Percentiles rank a stretch among this genome's conserved stretches.
phyloP scores from a whole-genome alignment of 2,888 invertebrate species.

The Vanessa cardui region DNA sequence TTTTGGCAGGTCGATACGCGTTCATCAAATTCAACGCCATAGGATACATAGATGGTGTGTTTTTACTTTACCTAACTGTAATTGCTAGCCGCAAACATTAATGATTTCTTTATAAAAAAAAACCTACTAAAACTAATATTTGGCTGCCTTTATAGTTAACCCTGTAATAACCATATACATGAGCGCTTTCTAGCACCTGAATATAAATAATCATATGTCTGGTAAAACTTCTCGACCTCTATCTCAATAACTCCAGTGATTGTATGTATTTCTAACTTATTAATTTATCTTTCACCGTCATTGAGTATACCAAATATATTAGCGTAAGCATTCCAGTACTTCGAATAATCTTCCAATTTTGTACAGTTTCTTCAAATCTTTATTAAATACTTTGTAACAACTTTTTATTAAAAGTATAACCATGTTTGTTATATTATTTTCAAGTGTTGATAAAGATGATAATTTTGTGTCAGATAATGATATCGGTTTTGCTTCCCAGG shows the following conservation, averaged over 20 bases:
- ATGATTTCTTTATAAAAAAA: conserved; percentile 10
- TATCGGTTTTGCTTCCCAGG: conserved; percentile 51
- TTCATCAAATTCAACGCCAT: conserved; percentile 63
- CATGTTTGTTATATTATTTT: neutral
- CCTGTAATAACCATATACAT: neutral
- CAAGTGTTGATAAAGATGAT: neutral
- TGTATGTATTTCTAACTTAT: neutral
- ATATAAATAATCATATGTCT: neutral
- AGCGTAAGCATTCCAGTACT: neutral
- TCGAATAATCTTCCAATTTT: neutral
- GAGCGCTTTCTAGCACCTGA: conserved; percentile 13
- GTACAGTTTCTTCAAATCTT: neutral
- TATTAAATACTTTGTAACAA: no score
- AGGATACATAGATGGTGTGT: conserved; percentile 69
- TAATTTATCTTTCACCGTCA: neutral
- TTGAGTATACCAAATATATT: neutral
- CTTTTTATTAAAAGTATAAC: neutral
- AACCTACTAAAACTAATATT: conserved; percentile 21
- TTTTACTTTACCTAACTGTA: conserved; percentile 50
- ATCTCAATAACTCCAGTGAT: neutral
- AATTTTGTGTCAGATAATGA: neutral
- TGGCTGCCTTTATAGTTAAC: conserved; percentile 2
- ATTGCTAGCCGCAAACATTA: conserved; percentile 29
- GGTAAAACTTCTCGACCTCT: neutral
- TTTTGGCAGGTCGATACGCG: conserved; percentile 71